These are phyloP conservation scores for Drosophila orena DNA, from an alignment of 1,140 invertebrate species.

Conservation along the genomic window DNA sequence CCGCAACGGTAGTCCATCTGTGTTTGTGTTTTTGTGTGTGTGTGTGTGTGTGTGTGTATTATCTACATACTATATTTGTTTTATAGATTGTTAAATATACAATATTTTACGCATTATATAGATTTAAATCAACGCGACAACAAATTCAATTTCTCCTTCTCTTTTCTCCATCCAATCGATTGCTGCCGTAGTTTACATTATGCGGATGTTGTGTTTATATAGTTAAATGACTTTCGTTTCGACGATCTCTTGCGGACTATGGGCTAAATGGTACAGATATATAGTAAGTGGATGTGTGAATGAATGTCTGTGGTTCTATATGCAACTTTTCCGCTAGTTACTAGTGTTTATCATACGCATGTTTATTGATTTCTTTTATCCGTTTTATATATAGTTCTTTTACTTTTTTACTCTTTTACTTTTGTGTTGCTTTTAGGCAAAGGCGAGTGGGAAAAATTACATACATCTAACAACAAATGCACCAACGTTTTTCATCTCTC, in stretches of 20 bases:
- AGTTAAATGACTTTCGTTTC: slow-evolving; percentile 67
- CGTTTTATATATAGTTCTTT: slow-evolving; percentile 26
- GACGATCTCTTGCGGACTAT: slow-evolving; percentile 46
- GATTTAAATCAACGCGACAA: slow-evolving; percentile 50
- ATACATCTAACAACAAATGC: slow-evolving; percentile 82
- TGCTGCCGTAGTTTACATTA: slow-evolving; percentile 23
- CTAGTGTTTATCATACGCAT: slow-evolving; percentile 21
- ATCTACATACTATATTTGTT: slow-evolving; percentile 54
- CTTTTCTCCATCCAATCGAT: background rate
- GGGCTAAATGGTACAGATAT: slow-evolving; percentile 56
- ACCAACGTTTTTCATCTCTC: slow-evolving; percentile 66
- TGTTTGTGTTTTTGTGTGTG: background rate
- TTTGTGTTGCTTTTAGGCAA: slow-evolving; percentile 74
- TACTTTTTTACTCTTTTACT: slow-evolving; percentile 1
- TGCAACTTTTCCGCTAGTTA: slow-evolving; percentile 38
- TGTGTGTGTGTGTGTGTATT: slow-evolving; percentile 33
- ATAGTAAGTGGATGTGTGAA: slow-evolving; percentile 24
- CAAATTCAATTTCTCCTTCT: slow-evolving; percentile 19
- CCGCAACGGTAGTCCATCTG: slow-evolving; percentile 46
- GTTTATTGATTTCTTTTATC: slow-evolving; percentile 23
- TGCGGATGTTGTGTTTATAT: slow-evolving; percentile 20
- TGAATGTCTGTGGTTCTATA: slow-evolving; percentile 30
- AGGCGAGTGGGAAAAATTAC: slow-evolving; percentile 80
- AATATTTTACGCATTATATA: slow-evolving; percentile 46
- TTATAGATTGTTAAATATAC: slow-evolving; percentile 68